A percentile compares a stretch with the other conserved stretches of the same genome.
These are phyloP conservation scores for Zelostemma sp. DNA, from an alignment of 1,140 invertebrate genomes.

Conservation along the genomic window DNA sequence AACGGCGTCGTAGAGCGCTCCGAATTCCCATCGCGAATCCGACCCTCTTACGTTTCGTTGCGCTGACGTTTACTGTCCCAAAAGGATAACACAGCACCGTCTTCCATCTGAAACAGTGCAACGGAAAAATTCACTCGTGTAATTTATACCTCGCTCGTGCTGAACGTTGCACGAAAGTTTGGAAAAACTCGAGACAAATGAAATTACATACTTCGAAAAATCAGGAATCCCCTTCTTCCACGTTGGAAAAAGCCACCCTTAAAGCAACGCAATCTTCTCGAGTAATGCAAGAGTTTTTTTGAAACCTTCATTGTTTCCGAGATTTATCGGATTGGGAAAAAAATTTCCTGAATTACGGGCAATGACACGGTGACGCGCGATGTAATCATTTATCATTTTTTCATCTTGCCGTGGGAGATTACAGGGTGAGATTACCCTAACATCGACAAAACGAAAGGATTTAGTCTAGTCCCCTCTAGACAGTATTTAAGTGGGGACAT, in stretches of 20 bases:
- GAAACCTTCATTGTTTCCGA: no score
- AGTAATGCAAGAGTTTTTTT: no score
- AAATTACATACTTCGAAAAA: no score
- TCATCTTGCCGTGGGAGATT: no score
- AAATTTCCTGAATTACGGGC: background rate
- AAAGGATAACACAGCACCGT: conserved; percentile 2
- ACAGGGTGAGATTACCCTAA: no score
- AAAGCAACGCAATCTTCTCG: no score
- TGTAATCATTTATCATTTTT: conserved; percentile 6
- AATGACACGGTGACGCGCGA: background rate
- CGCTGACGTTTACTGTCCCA: conserved; percentile 9
- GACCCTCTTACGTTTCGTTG: conserved; percentile 7
- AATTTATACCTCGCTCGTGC: conserved; percentile 1
- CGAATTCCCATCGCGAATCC: conserved; percentile 11
- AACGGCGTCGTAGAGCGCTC: conserved; percentile 11
- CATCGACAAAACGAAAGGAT: conserved; percentile 8
- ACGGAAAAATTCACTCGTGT: background rate
- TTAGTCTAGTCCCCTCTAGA: background rate
- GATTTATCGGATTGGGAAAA: no score
- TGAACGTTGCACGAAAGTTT: background rate
- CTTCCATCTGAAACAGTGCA: background rate
- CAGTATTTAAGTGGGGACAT: background rate
- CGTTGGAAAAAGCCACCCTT: no score
- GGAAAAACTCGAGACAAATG: no score
- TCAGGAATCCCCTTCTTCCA: no score